Evolutionary conservation across 2,888 invertebrate genomes (phyloP), one percentile per base, ranked within the genome.

Genomic region (Meliscaeva auricollis): DNA sequence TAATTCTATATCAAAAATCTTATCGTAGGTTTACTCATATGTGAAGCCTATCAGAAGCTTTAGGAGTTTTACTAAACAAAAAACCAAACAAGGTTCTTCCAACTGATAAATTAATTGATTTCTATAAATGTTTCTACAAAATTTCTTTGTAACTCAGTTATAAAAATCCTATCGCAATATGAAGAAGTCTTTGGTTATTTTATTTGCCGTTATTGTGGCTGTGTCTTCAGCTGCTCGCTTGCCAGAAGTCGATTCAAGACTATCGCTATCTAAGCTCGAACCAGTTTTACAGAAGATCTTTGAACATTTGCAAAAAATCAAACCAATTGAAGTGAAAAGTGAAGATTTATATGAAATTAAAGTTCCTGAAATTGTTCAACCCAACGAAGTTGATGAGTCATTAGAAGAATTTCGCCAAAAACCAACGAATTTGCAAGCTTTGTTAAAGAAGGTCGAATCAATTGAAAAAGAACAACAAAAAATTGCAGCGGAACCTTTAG

Each of bases 161-260:
- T 30, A 52, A 30, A 41, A 9, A 11, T n/a, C 13, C 30, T 44
- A 44, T 38, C 44, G n/a, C 3, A 73, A 60, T 15, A 82, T 82
- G 82, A 82, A 76, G 26, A 70, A 68, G 26, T 73, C 70, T 20
- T 60, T 78, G 13, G 44, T 82, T 15, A 46, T 77, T 13, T 78
- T 82, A n/a, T 78, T 82, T 15, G 77, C 78, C 30, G 73, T 73
- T 30, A 8, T 73, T 30, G 48, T 66, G 50, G 68, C 66, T 38
- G 66, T 72, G 9, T 30, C 66, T 20, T 82, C 78, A 22, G 77
- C 77, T n/a, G 58, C 68, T n/a, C 66, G 38, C n/a, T 52, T 82
- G 17, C 70, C 76, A 30, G 66, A 48, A n/a, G 17, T 6, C 17
- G 30, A 54, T 15, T 11, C 68, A 1, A 80, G 20, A 26, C n/a